phyloP scores from a whole-genome alignment of 1,140 invertebrate species.

The Copidosoma floridanum region DNA sequence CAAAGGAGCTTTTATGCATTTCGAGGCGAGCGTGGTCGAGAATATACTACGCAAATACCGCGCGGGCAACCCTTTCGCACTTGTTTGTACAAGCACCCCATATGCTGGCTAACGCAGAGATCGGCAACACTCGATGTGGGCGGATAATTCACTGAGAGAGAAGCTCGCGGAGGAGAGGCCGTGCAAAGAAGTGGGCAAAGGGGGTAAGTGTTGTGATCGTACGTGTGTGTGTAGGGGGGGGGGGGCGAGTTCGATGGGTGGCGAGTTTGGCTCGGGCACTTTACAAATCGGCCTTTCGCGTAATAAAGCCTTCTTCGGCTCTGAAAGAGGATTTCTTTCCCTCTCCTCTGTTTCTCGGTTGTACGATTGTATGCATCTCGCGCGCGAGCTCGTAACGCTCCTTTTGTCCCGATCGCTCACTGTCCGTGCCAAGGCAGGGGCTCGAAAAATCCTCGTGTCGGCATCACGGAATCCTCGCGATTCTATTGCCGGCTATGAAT shows the following conservation, averaged over 20 bases:
- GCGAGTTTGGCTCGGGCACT: slow-evolving; percentile 1
- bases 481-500: not conserved
- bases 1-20: too few species aligned
- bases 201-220: not conserved
- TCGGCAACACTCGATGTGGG: too few species aligned
- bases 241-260: slow-evolving; percentile 19
- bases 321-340: slow-evolving; percentile 3
- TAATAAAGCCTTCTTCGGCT: slow-evolving; percentile 22
- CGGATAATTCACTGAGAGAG: too few species aligned
- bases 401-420: slow-evolving; percentile 21
- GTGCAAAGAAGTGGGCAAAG: not conserved
- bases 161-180: not conserved
- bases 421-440: not conserved
- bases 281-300: slow-evolving; percentile 24
- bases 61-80: not conserved
- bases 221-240: not conserved
- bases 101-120: too few species aligned
- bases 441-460: slow-evolving; percentile 17
- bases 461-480: slow-evolving; percentile 13
- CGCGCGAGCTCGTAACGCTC: slow-evolving; percentile 7
- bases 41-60: slow-evolving; percentile 12
- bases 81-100: slow-evolving; percentile 10
- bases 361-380: slow-evolving; percentile 2
- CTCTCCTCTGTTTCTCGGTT: too few species aligned
- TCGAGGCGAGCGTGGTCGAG: too few species aligned